Base-by-base conservation (phyloP, 2,113 vertebrate genomes). In the Lampris incognitus region DNA sequence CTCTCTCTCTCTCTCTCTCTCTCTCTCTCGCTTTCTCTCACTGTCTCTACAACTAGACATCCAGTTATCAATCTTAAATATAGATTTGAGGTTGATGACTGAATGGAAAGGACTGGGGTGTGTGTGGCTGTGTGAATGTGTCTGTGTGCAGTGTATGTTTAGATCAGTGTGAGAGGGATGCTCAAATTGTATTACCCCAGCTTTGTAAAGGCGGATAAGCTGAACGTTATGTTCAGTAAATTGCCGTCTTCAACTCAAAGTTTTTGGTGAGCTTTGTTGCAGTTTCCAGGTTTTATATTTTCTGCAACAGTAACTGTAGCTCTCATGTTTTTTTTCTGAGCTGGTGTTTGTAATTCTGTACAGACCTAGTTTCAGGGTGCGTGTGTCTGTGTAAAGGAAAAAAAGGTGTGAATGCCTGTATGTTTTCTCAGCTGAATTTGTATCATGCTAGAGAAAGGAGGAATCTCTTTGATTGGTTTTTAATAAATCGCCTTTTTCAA, bases 301-400 rank as follows among this genome's bases (percentile, higher is more conserved):
- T 84, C 79, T 87, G 84, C 88, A 85, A 72, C 83, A 70, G 36
- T 68, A 78, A 87, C 85, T 84, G 88, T 85, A 86, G 90, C 91
- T 64, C 80, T 82, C 42, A 58, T 68, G 72, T 40, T 57, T 40
- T 57, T 67, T 52, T 60, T 68, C 74, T 66, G 54, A 90, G 83
- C 83, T 88, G 66, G 74, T 83, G 78, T 91, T 90, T 92, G 85
- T 88, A 87, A 90, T 92, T 78, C 87, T 87, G 84, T 90, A 90
- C 90, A 91, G 87, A 85, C 77, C 86, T 85, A 83, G 84, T 88
- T 91, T 90, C 82, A 63, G 75, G 70, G 78, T 56, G 78, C 59
- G 61, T 64, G 78, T 76, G 49, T 79, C 39, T 79, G 69, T 68
- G 67, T 79, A 58, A 46, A 49, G 49, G n/a, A 36, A 8, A 3